Evolutionary conservation across 2,888 invertebrate genomes (phyloP).

Genomic region (Gymnoscelis rufifasciata): DNA sequence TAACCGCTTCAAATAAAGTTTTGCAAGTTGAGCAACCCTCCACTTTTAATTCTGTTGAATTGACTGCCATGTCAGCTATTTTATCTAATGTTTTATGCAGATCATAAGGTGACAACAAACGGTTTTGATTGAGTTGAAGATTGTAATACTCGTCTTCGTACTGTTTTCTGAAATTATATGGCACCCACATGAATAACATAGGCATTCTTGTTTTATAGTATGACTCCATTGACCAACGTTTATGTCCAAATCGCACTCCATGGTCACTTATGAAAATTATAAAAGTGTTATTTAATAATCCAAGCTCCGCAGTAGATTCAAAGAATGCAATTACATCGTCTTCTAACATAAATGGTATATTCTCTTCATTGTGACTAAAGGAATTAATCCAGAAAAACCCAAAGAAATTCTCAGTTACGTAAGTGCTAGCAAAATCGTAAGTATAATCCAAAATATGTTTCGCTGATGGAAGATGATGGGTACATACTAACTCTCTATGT

Average conservation of each 20-base stretch:
- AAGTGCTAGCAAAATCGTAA: conserved; percentile 79
- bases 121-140: conserved; percentile 80
- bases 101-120: conserved; percentile 86
- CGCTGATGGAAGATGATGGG: conserved; percentile 74
- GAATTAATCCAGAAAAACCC: conserved; percentile 88
- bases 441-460: conserved; percentile 83
- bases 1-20: conserved; percentile 79
- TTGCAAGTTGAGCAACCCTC: conserved; percentile 81
- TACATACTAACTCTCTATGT: conserved; percentile 48
- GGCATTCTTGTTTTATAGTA: conserved; percentile 88
- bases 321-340: conserved; percentile 75
- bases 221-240: conserved; percentile 83
- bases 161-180: conserved; percentile 76
- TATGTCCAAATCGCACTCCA: conserved; percentile 85
- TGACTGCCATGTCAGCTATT: conserved; percentile 72
- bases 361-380: conserved; percentile 83
- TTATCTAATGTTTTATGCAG: conserved; percentile 81
- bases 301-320: conserved; percentile 66
- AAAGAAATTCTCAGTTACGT: conserved; percentile 81
- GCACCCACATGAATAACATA: conserved; percentile 84
- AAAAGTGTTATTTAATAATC: conserved; percentile 81
- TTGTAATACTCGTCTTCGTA: conserved; percentile 77
- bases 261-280: conserved; percentile 87
- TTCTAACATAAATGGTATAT: conserved; percentile 83
- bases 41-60: conserved; percentile 65